Evolutionary conservation across 2,888 invertebrate species (phyloP).

Genomic region (Sminthurides aquaticus): DNA sequence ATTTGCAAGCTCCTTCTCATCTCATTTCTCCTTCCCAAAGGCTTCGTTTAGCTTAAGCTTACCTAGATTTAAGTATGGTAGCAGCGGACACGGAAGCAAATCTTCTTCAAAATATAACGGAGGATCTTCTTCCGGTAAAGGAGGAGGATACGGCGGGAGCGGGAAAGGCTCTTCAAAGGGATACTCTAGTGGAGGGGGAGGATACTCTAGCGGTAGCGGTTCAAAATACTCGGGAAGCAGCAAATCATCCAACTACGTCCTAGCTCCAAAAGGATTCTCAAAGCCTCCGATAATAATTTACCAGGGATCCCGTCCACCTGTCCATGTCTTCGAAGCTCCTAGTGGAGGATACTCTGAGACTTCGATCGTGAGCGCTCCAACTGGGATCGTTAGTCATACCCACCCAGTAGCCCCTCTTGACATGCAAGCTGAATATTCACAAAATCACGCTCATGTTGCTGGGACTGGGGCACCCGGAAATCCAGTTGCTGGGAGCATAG

Average conservation of each 20-base stretch:
- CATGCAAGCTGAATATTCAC: neutral
- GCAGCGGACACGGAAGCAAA: constrained; percentile 3
- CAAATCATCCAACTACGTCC: constrained; percentile 14
- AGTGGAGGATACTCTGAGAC: constrained; percentile 24
- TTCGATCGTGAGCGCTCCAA: neutral
- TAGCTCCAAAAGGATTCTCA: constrained; percentile 45
- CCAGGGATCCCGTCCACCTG: constrained; percentile 46
- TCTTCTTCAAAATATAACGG: neutral
- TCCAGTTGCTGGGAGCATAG: constrained; percentile 18
- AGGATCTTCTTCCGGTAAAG: neutral
- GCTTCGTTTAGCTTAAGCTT: constrained; percentile 16
- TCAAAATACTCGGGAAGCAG: neutral
- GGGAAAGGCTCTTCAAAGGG: neutral
- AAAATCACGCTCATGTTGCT: constrained; percentile 14
- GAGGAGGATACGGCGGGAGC: too few species aligned
- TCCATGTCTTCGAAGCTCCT: constrained; percentile 46
- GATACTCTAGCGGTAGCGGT: neutral
- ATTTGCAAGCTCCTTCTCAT: constrained; percentile 1
- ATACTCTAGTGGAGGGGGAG: neutral
- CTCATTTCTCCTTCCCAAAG: constrained; percentile 3
- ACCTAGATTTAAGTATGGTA: constrained; percentile 19
- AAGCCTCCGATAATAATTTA: constrained; percentile 48
- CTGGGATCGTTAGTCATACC: neutral
- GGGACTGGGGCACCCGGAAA: constrained; percentile 21
- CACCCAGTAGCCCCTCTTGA: neutral